These are phyloP conservation scores for Ochotona princeps DNA, from an alignment of 2,113 vertebrate genomes.

Conservation along the genomic window DNA sequence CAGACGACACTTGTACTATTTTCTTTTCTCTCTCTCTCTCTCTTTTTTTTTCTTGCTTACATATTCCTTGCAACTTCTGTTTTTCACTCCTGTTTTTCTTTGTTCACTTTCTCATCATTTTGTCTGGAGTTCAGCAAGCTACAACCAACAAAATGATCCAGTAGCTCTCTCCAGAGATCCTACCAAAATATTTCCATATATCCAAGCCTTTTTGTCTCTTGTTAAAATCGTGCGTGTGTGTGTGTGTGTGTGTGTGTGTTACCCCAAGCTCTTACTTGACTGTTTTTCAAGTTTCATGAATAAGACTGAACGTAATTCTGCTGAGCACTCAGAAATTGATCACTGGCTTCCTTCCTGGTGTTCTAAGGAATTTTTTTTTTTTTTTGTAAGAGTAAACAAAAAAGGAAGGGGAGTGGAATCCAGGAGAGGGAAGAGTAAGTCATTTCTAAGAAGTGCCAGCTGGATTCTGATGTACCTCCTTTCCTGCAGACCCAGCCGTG, in stretches of 20 bases:
- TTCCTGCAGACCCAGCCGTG: slow-evolving; percentile 72
- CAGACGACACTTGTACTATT: neutral
- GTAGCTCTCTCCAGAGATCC: neutral
- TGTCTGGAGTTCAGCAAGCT: slow-evolving; percentile 24
- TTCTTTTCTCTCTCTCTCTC: neutral
- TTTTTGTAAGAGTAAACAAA: slow-evolving; percentile 67
- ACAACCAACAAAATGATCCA: neutral
- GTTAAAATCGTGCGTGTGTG: neutral
- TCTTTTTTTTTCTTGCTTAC: neutral
- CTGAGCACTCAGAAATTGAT: slow-evolving; percentile 67
- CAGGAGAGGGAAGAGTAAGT: neutral
- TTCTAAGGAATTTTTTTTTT: slow-evolving; percentile 67
- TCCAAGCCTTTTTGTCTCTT: slow-evolving; percentile 56
- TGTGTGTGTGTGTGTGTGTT: no score
- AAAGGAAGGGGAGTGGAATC: neutral
- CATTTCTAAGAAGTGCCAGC: neutral
- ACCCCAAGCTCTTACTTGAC: neutral
- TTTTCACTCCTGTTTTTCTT: slow-evolving; percentile 35
- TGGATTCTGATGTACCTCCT: slow-evolving; percentile 7
- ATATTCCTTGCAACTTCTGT: neutral
- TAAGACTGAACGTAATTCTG: slow-evolving; percentile 60
- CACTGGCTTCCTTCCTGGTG: slow-evolving; percentile 63
- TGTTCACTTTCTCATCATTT: slow-evolving; percentile 38
- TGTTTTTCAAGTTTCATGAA: slow-evolving; percentile 65
- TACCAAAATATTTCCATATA: slow-evolving; percentile 20